These are phyloP conservation scores for Gymnorhina tibicen DNA, from an alignment of 2,113 vertebrate genomes.

Conservation along the genomic window DNA sequence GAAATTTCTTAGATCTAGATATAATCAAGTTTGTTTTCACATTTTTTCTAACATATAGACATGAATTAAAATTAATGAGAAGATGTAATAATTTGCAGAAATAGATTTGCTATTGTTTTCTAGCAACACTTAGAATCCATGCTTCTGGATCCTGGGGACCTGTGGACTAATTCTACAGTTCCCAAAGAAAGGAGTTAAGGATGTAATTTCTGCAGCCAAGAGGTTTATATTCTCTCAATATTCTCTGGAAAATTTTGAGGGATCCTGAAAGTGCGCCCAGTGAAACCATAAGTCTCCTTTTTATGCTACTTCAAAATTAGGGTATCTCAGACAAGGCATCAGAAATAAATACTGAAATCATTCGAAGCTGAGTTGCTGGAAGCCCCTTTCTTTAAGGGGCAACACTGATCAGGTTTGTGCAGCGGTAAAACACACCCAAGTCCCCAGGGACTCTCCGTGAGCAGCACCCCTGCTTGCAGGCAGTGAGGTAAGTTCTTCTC, in stretches of 20 bases:
- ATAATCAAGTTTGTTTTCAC: background rate
- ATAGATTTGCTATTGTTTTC: background rate
- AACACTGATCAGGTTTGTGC: background rate
- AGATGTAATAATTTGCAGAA: background rate
- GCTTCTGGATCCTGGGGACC: background rate
- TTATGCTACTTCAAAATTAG: background rate
- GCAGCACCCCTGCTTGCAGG: background rate
- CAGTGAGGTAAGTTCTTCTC: accelerated
- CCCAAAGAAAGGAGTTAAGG: background rate
- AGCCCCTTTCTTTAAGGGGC: background rate
- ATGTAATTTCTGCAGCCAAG: background rate
- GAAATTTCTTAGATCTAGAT: background rate
- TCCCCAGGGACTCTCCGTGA: accelerated
- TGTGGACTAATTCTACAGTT: background rate
- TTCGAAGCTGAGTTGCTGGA: background rate
- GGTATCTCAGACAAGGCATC: background rate
- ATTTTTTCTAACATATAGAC: background rate
- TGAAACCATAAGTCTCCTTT: background rate
- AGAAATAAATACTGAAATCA: background rate
- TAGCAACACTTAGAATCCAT: background rate
- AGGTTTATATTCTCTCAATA: background rate
- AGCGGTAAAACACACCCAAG: accelerated
- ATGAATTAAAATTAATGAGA: background rate
- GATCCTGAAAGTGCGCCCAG: background rate
- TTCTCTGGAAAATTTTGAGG: background rate